These are phyloP conservation scores for Pyrochroa serraticornis DNA, from an alignment of 2,888 invertebrate species.

Conservation along the genomic window DNA sequence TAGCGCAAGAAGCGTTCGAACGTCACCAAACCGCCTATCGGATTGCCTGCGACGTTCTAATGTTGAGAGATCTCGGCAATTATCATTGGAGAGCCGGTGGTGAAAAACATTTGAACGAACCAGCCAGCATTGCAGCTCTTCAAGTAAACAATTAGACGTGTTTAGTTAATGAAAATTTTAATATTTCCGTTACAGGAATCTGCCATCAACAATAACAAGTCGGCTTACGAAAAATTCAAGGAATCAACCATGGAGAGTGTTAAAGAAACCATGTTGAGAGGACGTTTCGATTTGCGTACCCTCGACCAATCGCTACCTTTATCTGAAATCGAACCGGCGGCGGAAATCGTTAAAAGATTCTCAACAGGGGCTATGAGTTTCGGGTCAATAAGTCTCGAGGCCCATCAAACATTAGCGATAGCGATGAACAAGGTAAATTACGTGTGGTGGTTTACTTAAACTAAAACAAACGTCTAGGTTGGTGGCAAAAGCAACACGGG, in stretches of 20 bases:
- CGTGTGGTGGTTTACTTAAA: too few relatives aligned
- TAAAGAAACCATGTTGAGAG: conserved; percentile 85
- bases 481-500: conserved; percentile 99
- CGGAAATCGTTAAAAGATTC: conserved; percentile 94
- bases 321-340: conserved; percentile 89
- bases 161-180: too few relatives aligned
- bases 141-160: too few relatives aligned
- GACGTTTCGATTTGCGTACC: conserved; percentile 87
- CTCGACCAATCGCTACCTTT: conserved; percentile 81
- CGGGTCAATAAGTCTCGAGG: conserved; percentile 90
- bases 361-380: conserved; percentile 72
- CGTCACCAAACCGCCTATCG: conserved; percentile 80
- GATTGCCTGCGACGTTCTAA: conserved; percentile 70
- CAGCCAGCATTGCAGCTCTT: conserved; percentile 73
- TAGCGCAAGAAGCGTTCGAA: conserved; percentile 85
- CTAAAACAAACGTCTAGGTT: conserved; percentile 56
- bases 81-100: conserved; percentile 98
- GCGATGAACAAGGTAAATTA: conserved; percentile 84
- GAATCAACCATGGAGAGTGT: conserved; percentile 88
- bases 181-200: conserved; percentile 74
- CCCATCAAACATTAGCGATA: conserved; percentile 92
- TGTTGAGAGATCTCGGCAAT: conserved; percentile 82
- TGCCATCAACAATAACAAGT: conserved; percentile 76
- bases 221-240: conserved; percentile 84
- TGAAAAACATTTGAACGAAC: conserved; percentile 98